phyloP scores from a whole-genome alignment of 2,888 invertebrate genomes.

The Osedax frankpressi region DNA sequence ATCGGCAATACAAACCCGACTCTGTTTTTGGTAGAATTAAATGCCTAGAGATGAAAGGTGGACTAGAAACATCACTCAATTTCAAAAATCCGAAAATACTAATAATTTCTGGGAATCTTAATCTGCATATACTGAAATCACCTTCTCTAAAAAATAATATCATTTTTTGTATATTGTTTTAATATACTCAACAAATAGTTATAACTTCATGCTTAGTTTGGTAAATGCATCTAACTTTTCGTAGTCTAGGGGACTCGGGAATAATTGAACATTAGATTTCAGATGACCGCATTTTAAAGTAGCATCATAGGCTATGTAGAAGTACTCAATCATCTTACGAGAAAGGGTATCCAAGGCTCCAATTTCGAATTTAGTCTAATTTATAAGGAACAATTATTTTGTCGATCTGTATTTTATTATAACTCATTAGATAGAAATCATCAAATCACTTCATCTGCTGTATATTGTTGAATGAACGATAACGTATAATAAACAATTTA shows the following conservation, averaged over 20 bases:
- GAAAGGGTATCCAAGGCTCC: too few relatives aligned
- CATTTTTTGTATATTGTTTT: slow-evolving; percentile 8
- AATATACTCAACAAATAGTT: too few relatives aligned
- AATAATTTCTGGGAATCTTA: slow-evolving; percentile 48
- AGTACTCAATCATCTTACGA: slow-evolving; percentile 61
- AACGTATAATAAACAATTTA: too few relatives aligned
- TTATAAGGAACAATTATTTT: too few relatives aligned
- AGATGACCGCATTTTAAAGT: slow-evolving; percentile 63
- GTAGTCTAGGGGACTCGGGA: slow-evolving; percentile 57
- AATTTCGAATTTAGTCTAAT: too few relatives aligned
- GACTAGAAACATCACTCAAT: slow-evolving; percentile 76
- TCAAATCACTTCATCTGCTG: too few relatives aligned
- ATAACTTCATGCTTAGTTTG: too few relatives aligned
- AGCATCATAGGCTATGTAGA: slow-evolving; percentile 63
- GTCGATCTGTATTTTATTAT: too few relatives aligned
- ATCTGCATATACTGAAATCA: slow-evolving; percentile 1
- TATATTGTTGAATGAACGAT: too few relatives aligned
- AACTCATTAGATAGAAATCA: too few relatives aligned
- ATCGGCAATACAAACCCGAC: slow-evolving; percentile 1
- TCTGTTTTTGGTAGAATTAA: slow-evolving; percentile 59
- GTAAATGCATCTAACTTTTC: too few relatives aligned
- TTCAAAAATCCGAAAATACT: slow-evolving; percentile 76
- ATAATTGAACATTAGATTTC: slow-evolving; percentile 59
- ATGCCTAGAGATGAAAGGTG: slow-evolving; percentile 78
- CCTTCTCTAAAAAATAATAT: slow-evolving; percentile 20